Conservation (phyloP, 2,113 vertebrate species). For the Balaenoptera acutorostrata region DNA sequence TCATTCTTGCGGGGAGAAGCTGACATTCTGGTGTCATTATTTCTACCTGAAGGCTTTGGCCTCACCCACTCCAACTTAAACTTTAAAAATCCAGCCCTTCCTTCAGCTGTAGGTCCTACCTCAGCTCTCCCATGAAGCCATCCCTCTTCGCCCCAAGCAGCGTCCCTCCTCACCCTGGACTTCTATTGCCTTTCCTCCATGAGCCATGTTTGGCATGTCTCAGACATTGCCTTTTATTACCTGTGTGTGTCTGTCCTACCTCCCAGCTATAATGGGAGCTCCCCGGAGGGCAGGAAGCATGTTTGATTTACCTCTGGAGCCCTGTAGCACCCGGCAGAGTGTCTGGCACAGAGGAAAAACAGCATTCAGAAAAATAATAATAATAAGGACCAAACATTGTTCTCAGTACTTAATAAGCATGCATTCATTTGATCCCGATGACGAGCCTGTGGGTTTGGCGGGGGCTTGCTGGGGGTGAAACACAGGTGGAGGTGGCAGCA, state of each 20-base stretch:
- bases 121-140: background rate
- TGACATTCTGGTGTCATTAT: background rate
- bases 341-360: background rate
- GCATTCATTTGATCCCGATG: background rate
- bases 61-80: background rate
- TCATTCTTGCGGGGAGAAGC: background rate
- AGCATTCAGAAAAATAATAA: background rate
- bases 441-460: background rate
- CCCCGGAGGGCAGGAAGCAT: background rate
- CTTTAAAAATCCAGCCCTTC: background rate
- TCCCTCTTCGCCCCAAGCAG: background rate
- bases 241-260: background rate
- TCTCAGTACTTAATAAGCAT: background rate
- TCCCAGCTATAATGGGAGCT: background rate
- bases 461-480: background rate
- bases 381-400: background rate
- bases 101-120: background rate
- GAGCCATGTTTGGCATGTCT: background rate
- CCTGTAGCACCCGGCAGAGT: background rate
- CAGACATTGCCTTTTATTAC: background rate
- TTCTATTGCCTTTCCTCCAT: background rate
- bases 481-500: background rate
- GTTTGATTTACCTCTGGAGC: background rate
- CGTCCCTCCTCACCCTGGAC: background rate
- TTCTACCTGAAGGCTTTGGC: background rate